phyloP scores from a whole-genome alignment of 2,888 invertebrate species.

The Petrolisthes cinctipes region DNA sequence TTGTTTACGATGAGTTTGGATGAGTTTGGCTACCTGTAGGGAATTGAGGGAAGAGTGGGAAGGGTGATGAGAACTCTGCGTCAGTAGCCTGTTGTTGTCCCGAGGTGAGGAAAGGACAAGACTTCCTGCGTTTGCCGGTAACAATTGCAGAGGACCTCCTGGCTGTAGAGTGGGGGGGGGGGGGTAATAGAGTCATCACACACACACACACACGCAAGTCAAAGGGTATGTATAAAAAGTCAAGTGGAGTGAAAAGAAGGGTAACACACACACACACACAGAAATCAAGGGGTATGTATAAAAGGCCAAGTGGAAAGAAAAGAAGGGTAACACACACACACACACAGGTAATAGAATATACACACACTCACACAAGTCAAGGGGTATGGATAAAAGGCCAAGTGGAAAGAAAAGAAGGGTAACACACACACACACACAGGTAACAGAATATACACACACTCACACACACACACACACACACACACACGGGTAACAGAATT shows the following conservation, averaged over 20 bases:
- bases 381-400: background rate
- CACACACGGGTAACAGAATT: constrained; percentile 23
- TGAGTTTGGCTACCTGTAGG: no score
- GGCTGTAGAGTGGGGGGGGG: background rate
- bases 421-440: constrained; percentile 29
- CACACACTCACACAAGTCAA: background rate
- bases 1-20: no score
- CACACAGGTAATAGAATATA: background rate
- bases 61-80: background rate
- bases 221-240: no score
- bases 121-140: constrained; percentile 18
- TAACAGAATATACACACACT: constrained; percentile 23
- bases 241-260: no score
- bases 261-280: no score
- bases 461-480: constrained; percentile 32
- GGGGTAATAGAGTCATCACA: background rate
- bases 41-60: no score
- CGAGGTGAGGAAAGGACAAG: constrained; percentile 19
- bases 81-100: background rate
- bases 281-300: background rate
- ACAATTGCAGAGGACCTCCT: constrained; percentile 3
- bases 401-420: no score
- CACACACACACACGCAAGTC: no score
- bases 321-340: no score
- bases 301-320: no score